Percentiles rank a stretch among this genome's conserved stretches.
Evolutionary conservation across 1,140 invertebrate species (phyloP).

Genomic region (Myzus persicae): DNA sequence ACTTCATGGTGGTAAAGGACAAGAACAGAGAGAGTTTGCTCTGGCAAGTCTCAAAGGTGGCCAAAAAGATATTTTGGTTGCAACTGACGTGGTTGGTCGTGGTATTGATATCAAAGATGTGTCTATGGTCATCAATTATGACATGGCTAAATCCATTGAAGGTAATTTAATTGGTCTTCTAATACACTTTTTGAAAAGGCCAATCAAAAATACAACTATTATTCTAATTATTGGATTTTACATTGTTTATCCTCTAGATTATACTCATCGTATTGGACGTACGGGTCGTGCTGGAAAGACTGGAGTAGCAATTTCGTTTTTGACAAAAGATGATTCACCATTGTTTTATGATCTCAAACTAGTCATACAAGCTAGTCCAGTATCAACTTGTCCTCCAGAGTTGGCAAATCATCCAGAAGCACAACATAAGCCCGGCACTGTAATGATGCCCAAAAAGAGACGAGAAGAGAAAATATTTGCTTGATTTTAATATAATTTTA

Average conservation of each 20-base stretch:
- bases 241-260: constrained; percentile 74
- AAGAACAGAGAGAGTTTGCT: constrained; percentile 99
- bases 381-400: constrained; percentile 95
- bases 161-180: constrained; percentile 66
- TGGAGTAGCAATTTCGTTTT: constrained; percentile 94
- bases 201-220: not conserved
- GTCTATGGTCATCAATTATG: constrained; percentile 98
- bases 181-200: too few species aligned
- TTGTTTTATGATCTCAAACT: constrained; percentile 98
- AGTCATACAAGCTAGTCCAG: constrained; percentile 86
- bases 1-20: constrained; percentile 98
- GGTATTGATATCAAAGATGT: constrained; percentile 99
- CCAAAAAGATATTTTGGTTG: constrained; percentile 97
- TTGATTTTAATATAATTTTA: constrained; percentile 65
- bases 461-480: constrained; percentile 95
- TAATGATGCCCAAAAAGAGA: constrained; percentile 90
- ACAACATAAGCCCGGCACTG: constrained; percentile 95
- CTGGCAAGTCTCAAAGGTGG: constrained; percentile 93
- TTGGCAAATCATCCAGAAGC: constrained; percentile 98
- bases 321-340: constrained; percentile 95
- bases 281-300: constrained; percentile 98
- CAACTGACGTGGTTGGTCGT: constrained; percentile 98
- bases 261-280: constrained; percentile 98
- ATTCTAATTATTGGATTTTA: not conserved
- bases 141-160: constrained; percentile 99